Conservation (phyloP, 2,888 invertebrate species). For the Andrena minutula region DNA sequence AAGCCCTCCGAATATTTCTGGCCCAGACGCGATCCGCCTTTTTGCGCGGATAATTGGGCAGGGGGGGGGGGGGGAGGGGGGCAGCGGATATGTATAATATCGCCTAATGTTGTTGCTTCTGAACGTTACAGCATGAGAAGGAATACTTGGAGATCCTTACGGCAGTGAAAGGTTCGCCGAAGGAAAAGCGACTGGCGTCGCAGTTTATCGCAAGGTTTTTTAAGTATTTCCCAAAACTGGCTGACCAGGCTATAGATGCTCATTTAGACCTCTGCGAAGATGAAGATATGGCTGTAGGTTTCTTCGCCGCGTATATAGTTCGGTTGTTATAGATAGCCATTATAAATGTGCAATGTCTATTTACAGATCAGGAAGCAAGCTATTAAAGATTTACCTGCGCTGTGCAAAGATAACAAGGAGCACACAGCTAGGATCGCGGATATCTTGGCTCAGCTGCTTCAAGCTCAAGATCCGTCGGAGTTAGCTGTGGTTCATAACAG, state of each 20-base stretch:
- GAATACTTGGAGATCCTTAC: constrained; percentile 95
- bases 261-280: constrained; percentile 98
- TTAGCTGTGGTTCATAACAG: constrained; percentile 94
- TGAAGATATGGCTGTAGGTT: constrained; percentile 94
- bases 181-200: constrained; percentile 96
- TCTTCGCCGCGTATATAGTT: neutral
- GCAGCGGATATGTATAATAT: neutral
- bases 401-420: constrained; percentile 94
- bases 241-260: constrained; percentile 96
- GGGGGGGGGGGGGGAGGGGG: neutral
- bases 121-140: constrained; percentile 90
- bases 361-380: constrained; percentile 96
- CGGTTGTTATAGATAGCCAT: neutral
- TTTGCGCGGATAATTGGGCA: constrained; percentile 11
- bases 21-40: neutral
- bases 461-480: constrained; percentile 94
- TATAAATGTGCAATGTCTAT: constrained; percentile 33
- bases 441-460: constrained; percentile 95
- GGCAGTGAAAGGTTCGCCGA: constrained; percentile 94
- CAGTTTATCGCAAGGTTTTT: constrained; percentile 98
- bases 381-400: constrained; percentile 94
- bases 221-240: constrained; percentile 94
- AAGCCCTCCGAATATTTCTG: neutral
- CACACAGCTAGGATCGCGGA: constrained; percentile 95
- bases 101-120: constrained; percentile 35